phyloP scores from a whole-genome alignment of 2,113 vertebrate genomes.

The Lathamus discolor region DNA sequence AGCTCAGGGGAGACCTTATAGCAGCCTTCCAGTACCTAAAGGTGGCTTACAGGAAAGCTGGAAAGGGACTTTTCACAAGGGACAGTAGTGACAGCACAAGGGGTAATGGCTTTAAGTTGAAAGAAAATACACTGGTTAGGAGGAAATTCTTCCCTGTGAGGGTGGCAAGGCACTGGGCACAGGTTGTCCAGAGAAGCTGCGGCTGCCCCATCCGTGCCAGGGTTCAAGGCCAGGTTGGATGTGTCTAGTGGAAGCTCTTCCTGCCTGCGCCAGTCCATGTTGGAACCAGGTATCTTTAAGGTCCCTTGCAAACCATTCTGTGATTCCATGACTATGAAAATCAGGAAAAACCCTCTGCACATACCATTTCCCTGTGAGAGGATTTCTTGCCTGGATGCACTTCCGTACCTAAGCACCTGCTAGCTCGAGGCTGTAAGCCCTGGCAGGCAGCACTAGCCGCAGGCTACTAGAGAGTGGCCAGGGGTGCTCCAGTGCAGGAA shows the following conservation, averaged over 20 bases:
- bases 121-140: not conserved
- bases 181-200: not conserved
- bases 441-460: no score
- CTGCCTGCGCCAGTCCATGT: not conserved
- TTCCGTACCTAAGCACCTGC: no score
- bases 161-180: not conserved
- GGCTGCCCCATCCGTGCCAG: not conserved
- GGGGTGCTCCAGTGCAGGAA: accelerated
- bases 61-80: not conserved
- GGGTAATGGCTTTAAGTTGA: not conserved
- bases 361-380: accelerated
- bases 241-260: not conserved
- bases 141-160: not conserved
- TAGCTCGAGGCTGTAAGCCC: no score
- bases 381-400: accelerated
- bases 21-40: not conserved
- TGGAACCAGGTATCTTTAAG: not conserved
- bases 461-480: accelerated
- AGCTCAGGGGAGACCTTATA: not conserved
- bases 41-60: not conserved
- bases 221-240: not conserved
- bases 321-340: not conserved
- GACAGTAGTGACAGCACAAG: not conserved
- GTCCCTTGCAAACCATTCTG: not conserved
- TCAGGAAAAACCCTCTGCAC: not conserved